Evolutionary conservation across 2,113 vertebrate genomes (phyloP), one percentile per base, ranked within the genome.

Genomic region (Leptodactylus fuscus): DNA sequence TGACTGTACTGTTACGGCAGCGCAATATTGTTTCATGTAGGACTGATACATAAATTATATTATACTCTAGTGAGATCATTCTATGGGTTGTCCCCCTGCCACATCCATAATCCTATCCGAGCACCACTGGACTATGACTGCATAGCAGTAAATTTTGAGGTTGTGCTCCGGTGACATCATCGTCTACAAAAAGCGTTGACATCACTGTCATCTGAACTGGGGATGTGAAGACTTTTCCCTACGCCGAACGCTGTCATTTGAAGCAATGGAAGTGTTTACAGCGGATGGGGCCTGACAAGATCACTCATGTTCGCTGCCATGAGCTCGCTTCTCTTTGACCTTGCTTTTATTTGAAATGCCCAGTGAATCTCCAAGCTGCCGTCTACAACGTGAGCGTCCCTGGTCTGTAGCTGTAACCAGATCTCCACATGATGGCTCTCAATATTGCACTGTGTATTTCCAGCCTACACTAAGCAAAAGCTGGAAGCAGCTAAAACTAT

Each of bases 181-280:
- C n/a, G 83, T 44, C 83, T 69, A 70, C 83, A 85, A 85, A 79
- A 79, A 78, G 75, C 60, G 13, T 85, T 80, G 83, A 70, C 83
- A 55, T 85, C 60, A 70, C 60, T 85, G 62, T 71, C 75, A 79
- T 80, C 41, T 51, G 29, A 76, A 24, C 55, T n/a, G 12, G 20
- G 15, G 44, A 75, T 60, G 32, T 22, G 71, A 74, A 22, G 22
- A 58, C 67, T 38, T 58, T 58, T 74, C 53, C 11, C 36, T n/a
- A 16, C 9, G 51, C 27, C 38, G 74, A 70, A 51, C 53, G 10
- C 32, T 55, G 12, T n/a, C n/a, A n/a, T n/a, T n/a, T n/a, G n/a
- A n/a, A n/a, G n/a, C n/a, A n/a, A n/a, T n/a, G n/a, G 44, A 79
- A 70, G 15, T 65, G 53, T 84, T 46, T 77, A 34, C 49, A 41